Evolutionary conservation across 2,888 invertebrate species (phyloP).

Genomic region (Plutella xylostella): DNA sequence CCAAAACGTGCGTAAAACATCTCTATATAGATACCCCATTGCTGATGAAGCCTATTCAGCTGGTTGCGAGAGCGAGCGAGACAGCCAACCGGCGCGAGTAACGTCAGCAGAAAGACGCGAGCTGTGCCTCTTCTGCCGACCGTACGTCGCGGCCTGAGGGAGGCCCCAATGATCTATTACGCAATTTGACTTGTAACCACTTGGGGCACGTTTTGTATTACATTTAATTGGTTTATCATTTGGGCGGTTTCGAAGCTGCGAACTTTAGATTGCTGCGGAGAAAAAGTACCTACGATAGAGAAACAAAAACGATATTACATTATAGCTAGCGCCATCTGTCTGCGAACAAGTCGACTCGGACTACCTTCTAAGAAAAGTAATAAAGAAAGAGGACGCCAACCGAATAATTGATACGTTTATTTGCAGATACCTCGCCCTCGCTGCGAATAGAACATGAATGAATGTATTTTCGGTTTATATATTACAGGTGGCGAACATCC

Average conservation of each 20-base stretch:
- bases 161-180: constrained; percentile 6
- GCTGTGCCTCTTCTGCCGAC: constrained; percentile 4
- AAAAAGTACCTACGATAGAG: too few species aligned
- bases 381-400: constrained; percentile 58
- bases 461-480: too few species aligned
- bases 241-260: neutral
- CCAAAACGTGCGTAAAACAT: constrained; percentile 19
- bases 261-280: too few species aligned
- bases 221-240: constrained; percentile 9
- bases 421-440: too few species aligned
- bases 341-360: constrained; percentile 20
- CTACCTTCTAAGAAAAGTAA: constrained; percentile 44
- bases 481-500: too few species aligned
- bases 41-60: constrained; percentile 60
- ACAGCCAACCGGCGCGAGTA: constrained; percentile 56
- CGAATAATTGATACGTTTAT: constrained; percentile 65
- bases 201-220: constrained; percentile 1
- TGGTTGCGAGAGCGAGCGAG: constrained; percentile 48
- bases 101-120: constrained; percentile 61
- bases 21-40: constrained; percentile 38
- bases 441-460: too few species aligned
- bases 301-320: too few species aligned
- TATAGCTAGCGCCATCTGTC: too few species aligned
- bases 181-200: constrained; percentile 7
- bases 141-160: constrained; percentile 1